Base-by-base conservation (phyloP, 2,888 invertebrate genomes). In the Podotricha telesiphe region DNA sequence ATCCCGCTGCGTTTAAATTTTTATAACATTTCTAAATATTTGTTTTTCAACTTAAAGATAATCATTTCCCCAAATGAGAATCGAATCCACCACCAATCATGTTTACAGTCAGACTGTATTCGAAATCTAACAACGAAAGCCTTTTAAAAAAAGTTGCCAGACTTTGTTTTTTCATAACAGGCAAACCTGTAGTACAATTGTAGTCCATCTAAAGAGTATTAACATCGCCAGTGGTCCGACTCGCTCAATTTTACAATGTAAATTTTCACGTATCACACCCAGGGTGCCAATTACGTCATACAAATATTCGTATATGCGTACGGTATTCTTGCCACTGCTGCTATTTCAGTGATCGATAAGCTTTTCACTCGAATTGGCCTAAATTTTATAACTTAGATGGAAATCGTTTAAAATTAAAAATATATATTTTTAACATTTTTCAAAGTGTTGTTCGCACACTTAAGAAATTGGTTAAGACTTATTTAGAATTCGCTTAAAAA, bases 231-330 rank as follows among this genome's bases (percentile, higher is more conserved):
- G n/a, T 10, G 34, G 37, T 7, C 13, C n/a, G 42, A 11, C n/a
- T 40, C 59, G n/a, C 34, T 47, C 62, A 50, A 62, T 62, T 62
- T 62, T 62, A 62, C 62, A 62, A 48, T 62, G 62, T 62, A 62
- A 62, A 62, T 62, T 62, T 50, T 15, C 37, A 48, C 48, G 10
- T 50, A 62, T 62, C 62, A 62, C 62, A 50, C 62, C 62, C 62
- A 10, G 34, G 62, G 48, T 50, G 37, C 62, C 62, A 50, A 62
- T 62, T 62, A 62, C 17, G 19, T 62, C 28, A 6, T 28, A 28
- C 28, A 62, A 50, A 48, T 34, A 62, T 37, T 42, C 11, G 56
- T 28, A 6, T 51, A 58, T 34, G n/a, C 19, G 50, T 34, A 17
- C 15, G 58, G 6, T 28, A 28, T 59, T 59, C 59, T 59, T 28